Conservation (phyloP, 2,797 vertebrate genomes). For the Enoplosus armatus region DNA sequence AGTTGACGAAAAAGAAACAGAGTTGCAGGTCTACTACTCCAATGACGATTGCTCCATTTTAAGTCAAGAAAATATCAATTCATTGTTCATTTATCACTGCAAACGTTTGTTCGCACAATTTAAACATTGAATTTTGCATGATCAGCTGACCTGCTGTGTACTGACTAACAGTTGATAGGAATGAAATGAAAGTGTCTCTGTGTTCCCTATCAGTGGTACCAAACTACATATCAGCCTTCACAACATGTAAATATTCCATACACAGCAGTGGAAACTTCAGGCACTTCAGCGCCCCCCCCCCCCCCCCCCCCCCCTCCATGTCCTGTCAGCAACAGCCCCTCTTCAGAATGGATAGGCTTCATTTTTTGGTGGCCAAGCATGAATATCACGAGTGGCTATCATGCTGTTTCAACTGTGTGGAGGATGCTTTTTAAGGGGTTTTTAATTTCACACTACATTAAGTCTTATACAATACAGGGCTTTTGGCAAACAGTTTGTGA, state of each 20-base stretch:
- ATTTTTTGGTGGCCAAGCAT: slow-evolving; percentile 77
- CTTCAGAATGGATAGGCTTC: slow-evolving; percentile 69
- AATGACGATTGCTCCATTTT: not conserved
- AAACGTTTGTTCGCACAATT: no score
- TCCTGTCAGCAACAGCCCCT: slow-evolving; percentile 62
- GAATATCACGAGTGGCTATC: slow-evolving; percentile 73
- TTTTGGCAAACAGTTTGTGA: slow-evolving; percentile 76
- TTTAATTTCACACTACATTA: slow-evolving; percentile 86
- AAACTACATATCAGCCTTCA: not conserved
- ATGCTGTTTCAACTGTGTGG: slow-evolving; percentile 68
- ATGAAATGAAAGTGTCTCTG: no score
- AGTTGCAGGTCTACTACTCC: no score
- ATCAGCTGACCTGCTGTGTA: no score
- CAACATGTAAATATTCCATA: slow-evolving; percentile 15
- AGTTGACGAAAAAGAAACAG: no score
- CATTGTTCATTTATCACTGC: not conserved
- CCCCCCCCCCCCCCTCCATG: slow-evolving; percentile 27
- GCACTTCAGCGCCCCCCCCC: no score
- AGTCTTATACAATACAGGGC: slow-evolving; percentile 77
- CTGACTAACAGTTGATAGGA: no score
- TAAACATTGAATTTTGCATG: no score
- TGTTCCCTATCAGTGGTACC: not conserved
- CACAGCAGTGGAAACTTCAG: not conserved
- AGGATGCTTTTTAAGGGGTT: slow-evolving; percentile 67
- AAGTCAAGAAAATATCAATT: not conserved